phyloP scores from a whole-genome alignment of 2,888 invertebrate genomes.

The Pasiphila rectangulata region DNA sequence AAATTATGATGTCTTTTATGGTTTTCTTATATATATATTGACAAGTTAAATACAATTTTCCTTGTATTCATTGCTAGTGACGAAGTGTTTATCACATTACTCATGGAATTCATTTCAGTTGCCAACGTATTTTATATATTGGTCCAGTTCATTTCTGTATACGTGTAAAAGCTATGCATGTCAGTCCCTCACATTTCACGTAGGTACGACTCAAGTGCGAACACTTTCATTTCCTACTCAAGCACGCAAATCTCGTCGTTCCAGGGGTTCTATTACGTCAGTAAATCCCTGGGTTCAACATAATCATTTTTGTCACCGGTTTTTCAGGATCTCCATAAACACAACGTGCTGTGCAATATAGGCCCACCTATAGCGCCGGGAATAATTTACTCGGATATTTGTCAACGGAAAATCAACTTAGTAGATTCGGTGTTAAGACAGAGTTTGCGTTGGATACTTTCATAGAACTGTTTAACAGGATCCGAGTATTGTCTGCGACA shows the following conservation, averaged over 20 bases:
- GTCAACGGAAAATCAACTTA: constrained; percentile 30
- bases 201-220: constrained; percentile 15
- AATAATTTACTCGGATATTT: constrained; percentile 32
- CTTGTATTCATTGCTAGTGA: too few relatives aligned
- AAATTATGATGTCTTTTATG: too few relatives aligned
- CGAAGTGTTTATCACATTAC: too few relatives aligned
- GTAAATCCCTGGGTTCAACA: constrained; percentile 31
- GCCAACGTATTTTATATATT: too few relatives aligned
- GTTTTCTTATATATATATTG: too few relatives aligned
- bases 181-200: constrained; percentile 8
- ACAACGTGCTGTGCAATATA: constrained; percentile 51
- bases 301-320: constrained; percentile 42
- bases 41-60: too few relatives aligned
- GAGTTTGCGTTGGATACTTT: constrained; percentile 17
- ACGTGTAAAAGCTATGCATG: not conserved
- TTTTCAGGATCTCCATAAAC: constrained; percentile 49
- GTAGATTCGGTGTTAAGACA: constrained; percentile 24
- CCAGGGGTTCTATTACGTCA: constrained; percentile 29
- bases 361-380: constrained; percentile 41
- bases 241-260: constrained; percentile 23
- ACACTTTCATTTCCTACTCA: constrained; percentile 26
- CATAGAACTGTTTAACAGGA: constrained; percentile 40
- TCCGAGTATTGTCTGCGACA: constrained; percentile 44
- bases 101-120: too few relatives aligned
- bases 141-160: too few relatives aligned